Base-by-base conservation (phyloP, 2,113 vertebrate species). In the Cyrtonyx montezumae region DNA sequence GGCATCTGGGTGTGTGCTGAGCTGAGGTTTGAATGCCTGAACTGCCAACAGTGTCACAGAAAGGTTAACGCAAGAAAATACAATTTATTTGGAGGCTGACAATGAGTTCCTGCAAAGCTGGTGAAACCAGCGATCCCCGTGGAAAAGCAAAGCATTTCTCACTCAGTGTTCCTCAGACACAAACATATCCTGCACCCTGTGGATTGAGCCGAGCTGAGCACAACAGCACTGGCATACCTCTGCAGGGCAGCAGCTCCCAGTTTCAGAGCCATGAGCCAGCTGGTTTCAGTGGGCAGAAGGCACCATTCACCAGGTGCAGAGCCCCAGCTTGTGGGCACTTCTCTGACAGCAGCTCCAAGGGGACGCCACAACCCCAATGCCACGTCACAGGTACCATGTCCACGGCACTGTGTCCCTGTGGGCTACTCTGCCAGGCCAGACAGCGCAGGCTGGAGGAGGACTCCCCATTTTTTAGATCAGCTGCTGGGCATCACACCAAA, bases 401-500 rank as follows among this genome's bases (percentile, higher is more conserved):
- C 37, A 37, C 10, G 45, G 45, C 45, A 45, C 45, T 16, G 18
- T 28, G 49, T 53, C 28, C 28, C 51, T 55, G 7, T 9, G 17
- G 53, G 42, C 19, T 63, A 17, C n/a, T 37, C 40, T 17, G 4
- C 59, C 21, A 2, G 1, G 26, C 59, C 22, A 55, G 18, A 0
- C 1, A 67, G 25, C 0, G 0, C 26, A 14, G 37, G 51, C 0
- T 0, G 4, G 25, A 23, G 28, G 23, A 17, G 19, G 71, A 48
- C 81, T 30, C 9, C 21, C 63, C 10, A 9, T 48, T 28, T 42
- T 22, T 32, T 14, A 23, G 67, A 61, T 34, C 46, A 17, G 42
- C 17, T 3, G 0, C 63, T 65, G 4, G 0, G 37, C 18, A 48
- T 59, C 62, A 11, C 25, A 28, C 10, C 16, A 51, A 51, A 59